phyloP scores from a whole-genome alignment of 2,797 vertebrate species.

The Tragopan temminckii region DNA sequence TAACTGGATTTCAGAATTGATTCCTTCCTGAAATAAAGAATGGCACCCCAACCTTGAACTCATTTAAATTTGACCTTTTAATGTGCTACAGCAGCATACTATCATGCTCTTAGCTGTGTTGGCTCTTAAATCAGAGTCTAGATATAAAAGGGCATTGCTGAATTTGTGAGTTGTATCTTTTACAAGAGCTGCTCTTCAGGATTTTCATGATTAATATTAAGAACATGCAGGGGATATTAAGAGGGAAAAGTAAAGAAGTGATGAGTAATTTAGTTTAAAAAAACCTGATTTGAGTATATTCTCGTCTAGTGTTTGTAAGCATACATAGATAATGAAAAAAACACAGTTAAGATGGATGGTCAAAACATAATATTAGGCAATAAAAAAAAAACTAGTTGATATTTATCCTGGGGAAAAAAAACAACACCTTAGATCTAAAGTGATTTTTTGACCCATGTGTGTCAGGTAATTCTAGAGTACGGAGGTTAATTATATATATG shows the following conservation, averaged over 20 bases:
- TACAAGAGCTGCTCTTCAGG: neutral
- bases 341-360: neutral
- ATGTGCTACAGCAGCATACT: constrained; percentile 64
- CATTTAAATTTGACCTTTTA: constrained; percentile 78
- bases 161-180: constrained; percentile 62
- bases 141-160: constrained; percentile 65
- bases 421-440: neutral
- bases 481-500: constrained; percentile 8
- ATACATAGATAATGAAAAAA: neutral
- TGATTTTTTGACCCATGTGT: neutral
- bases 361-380: neutral
- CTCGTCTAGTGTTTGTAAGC: neutral
- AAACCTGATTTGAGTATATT: neutral
- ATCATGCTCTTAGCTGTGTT: constrained; percentile 45
- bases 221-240: neutral
- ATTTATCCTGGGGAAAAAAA: neutral
- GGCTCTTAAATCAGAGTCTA: constrained; percentile 75
- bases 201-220: constrained; percentile 39
- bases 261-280: neutral
- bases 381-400: constrained; percentile 5
- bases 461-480: neutral
- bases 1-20: constrained; percentile 41
- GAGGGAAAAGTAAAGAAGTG: neutral
- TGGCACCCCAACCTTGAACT: constrained; percentile 58
- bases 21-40: constrained; percentile 60